phyloP scores from a whole-genome alignment of 2,888 invertebrate genomes.

The Hemistola chrysoprasaria region DNA sequence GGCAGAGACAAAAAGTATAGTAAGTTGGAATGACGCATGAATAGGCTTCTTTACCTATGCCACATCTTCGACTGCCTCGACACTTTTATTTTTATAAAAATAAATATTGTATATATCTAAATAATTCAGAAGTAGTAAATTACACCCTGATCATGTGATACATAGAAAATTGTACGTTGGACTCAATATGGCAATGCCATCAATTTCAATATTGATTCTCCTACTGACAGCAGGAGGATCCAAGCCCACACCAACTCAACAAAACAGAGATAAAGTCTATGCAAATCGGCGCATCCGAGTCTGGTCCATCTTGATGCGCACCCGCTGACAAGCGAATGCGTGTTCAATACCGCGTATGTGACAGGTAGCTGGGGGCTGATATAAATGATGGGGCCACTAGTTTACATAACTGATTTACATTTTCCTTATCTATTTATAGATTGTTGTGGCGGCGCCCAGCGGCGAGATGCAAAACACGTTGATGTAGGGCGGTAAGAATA shows the following conservation, averaged over 20 bases:
- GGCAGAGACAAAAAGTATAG: too few species aligned
- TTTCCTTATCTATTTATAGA: conserved; percentile 19
- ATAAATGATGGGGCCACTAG: conserved; percentile 33
- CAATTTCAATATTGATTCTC: not conserved
- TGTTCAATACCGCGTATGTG: conserved; percentile 27
- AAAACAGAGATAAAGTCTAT: conserved; percentile 8
- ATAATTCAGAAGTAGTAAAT: too few species aligned
- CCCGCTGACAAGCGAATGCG: conserved; percentile 13
- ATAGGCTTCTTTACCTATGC: too few species aligned
- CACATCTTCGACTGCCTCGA: too few species aligned
- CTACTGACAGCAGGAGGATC: conserved; percentile 11
- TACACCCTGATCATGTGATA: too few species aligned
- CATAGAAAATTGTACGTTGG: too few species aligned
- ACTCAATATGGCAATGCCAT: too few species aligned
- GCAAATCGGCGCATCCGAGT: conserved; percentile 5
- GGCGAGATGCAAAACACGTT: not conserved
- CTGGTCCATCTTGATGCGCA: conserved; percentile 4
- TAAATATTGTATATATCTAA: too few species aligned
- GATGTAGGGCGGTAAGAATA: too few species aligned
- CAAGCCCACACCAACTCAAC: too few species aligned
- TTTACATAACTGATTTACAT: conserved; percentile 27
- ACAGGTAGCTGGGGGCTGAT: conserved; percentile 32
- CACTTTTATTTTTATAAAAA: too few species aligned
- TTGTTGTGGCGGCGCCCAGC: not conserved
- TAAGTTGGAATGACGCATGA: too few species aligned